These are phyloP conservation scores for Actinia tenebrosa DNA, from an alignment of 64 coral and sea anemone species.

Conservation along the genomic window DNA sequence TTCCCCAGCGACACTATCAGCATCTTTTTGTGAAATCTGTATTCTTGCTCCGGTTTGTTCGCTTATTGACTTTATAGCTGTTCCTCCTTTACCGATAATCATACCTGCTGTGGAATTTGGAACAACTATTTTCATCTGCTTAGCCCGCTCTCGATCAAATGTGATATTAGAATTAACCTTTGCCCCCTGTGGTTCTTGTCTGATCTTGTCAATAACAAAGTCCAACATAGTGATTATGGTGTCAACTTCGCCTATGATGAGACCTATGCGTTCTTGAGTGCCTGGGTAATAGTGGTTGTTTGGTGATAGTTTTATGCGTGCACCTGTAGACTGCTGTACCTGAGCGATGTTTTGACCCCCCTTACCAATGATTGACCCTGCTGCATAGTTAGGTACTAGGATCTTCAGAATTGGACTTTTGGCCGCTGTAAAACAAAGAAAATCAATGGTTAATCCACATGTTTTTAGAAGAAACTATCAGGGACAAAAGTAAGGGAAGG, in stretches of 20 bases:
- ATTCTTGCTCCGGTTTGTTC: constrained; percentile 94
- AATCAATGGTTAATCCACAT: not conserved
- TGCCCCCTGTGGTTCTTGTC: constrained; percentile 76
- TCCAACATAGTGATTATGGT: constrained; percentile 90
- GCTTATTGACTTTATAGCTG: constrained; percentile 79
- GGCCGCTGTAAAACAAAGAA: constrained; percentile 43
- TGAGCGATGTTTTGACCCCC: constrained; percentile 91
- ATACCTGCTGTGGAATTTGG: constrained; percentile 98
- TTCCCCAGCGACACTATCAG: constrained; percentile 84
- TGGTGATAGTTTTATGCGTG: constrained; percentile 90
- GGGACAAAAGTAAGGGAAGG: too few relatives aligned
- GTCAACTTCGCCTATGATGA: constrained; percentile 93
- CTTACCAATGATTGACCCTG: constrained; percentile 99
- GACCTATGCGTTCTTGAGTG: constrained; percentile 91
- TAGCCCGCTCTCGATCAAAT: constrained; percentile 80
- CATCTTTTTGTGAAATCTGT: constrained; percentile 97
- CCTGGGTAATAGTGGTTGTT: constrained; percentile 98
- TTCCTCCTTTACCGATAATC: constrained; percentile 92
- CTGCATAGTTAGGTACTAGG: constrained; percentile 90
- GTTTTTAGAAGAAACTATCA: too few relatives aligned
- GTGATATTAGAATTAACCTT: constrained; percentile 62
- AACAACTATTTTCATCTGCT: constrained; percentile 93
- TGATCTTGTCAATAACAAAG: constrained; percentile 96
- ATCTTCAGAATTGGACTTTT: constrained; percentile 95
- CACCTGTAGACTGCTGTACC: constrained; percentile 89